phyloP scores from a whole-genome alignment of 2,113 vertebrate genomes.

The Hucho hucho region DNA sequence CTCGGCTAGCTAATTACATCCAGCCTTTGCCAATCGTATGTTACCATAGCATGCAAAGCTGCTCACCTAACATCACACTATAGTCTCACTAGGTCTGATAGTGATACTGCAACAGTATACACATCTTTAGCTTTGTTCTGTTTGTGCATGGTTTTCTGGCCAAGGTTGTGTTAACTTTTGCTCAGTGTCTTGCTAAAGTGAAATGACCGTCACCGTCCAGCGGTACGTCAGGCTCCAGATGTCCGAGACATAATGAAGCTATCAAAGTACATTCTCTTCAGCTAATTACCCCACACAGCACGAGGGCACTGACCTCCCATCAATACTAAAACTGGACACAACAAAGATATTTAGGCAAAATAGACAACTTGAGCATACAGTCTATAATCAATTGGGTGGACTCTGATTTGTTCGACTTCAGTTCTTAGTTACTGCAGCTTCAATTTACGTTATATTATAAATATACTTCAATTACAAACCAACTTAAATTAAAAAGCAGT shows the following conservation, averaged over 20 bases:
- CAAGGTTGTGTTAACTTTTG: background rate
- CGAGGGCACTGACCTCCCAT: constrained; percentile 27
- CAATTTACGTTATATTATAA: background rate
- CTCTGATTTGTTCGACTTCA: background rate
- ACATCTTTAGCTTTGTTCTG: background rate
- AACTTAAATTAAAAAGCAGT: background rate
- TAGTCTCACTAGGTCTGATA: background rate
- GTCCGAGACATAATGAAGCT: constrained; percentile 36
- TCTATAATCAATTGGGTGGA: background rate
- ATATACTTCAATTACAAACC: background rate
- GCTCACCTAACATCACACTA: background rate
- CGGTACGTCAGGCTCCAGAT: constrained; percentile 18
- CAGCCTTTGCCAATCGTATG: background rate
- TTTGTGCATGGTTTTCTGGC: no score
- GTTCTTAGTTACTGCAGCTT: background rate
- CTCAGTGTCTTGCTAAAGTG: background rate
- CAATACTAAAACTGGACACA: constrained; percentile 23
- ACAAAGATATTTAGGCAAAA: constrained; percentile 17
- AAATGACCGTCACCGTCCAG: constrained; percentile 9
- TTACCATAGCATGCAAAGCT: background rate
- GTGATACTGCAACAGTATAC: background rate
- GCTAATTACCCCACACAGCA: constrained; percentile 49
- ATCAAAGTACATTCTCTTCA: constrained; percentile 37
- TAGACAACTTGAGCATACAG: background rate
- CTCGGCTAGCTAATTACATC: constrained; percentile 3